Evolutionary conservation across 2,888 invertebrate genomes (phyloP).

Genomic region (Dione juno): DNA sequence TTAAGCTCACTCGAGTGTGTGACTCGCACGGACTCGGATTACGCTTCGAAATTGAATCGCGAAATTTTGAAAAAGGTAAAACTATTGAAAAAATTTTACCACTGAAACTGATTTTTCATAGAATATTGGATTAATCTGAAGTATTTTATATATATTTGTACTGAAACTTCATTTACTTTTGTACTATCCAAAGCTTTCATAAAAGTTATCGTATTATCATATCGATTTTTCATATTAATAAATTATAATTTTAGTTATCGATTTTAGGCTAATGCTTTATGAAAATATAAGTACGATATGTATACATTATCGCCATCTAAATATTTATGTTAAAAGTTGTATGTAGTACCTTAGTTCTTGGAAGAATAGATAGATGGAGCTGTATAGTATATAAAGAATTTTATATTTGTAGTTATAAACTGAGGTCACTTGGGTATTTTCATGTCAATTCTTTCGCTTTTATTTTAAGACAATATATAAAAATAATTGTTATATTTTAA

Average conservation of each 20-base stretch:
- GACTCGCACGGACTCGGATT: conserved; percentile 38
- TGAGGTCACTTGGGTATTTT: background rate
- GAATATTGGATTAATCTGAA: background rate
- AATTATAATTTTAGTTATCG: background rate
- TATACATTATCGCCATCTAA: conserved; percentile 44
- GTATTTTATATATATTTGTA: background rate
- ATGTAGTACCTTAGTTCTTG: conserved; percentile 20
- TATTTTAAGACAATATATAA: background rate
- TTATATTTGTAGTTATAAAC: background rate
- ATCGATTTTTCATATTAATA: background rate
- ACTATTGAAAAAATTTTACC: background rate
- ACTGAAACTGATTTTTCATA: conserved; percentile 16
- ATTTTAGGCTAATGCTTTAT: background rate
- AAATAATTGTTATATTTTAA: too few species aligned
- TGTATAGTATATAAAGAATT: conserved; percentile 3
- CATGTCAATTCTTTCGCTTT: too few species aligned
- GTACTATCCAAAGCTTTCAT: background rate
- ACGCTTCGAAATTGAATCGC: conserved; percentile 35
- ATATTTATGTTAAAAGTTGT: conserved; percentile 32
- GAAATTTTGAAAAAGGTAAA: conserved; percentile 24
- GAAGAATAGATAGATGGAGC: conserved; percentile 32
- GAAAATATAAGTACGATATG: conserved; percentile 27
- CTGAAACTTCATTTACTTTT: background rate
- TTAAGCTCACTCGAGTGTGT: conserved; percentile 42
- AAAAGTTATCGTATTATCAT: background rate